Conservation (phyloP, 2,888 invertebrate species). For the Allacma fusca region DNA sequence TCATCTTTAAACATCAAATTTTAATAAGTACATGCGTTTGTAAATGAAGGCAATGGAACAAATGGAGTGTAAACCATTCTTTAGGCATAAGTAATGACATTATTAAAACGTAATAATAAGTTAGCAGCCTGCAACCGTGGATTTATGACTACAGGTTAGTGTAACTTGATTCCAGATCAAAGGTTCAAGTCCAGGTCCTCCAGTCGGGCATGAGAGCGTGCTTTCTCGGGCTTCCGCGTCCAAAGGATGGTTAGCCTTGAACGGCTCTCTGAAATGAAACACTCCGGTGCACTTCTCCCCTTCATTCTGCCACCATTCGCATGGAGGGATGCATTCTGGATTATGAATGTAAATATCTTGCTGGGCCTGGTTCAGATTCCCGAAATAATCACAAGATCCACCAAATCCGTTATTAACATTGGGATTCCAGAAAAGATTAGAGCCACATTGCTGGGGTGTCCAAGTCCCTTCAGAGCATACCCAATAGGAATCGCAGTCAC, state of each 20-base stretch:
- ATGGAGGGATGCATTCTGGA: slow-evolving; percentile 18
- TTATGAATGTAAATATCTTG: slow-evolving; percentile 11
- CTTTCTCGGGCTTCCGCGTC: not conserved
- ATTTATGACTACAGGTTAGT: not conserved
- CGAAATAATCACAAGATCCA: slow-evolving; percentile 23
- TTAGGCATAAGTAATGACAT: too few relatives aligned
- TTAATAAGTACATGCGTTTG: too few relatives aligned
- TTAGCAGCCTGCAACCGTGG: not conserved
- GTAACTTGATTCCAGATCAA: not conserved
- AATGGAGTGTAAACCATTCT: too few relatives aligned
- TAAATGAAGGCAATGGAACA: too few relatives aligned
- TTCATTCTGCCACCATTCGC: slow-evolving; percentile 28
- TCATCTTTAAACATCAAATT: too few relatives aligned
- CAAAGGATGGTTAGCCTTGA: not conserved
- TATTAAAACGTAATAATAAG: too few relatives aligned
- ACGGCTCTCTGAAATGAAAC: slow-evolving; percentile 7
- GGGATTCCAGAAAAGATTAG: slow-evolving; percentile 28
- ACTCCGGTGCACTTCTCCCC: slow-evolving; percentile 16
- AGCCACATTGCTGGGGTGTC: not conserved
- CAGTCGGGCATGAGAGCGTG: not conserved
- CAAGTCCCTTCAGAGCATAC: not conserved
- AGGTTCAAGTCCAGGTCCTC: not conserved
- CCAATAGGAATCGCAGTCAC: not conserved
- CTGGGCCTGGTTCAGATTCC: not conserved
- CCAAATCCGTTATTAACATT: not conserved